These are phyloP conservation scores for Hypomesus transpacificus DNA, from an alignment of 2,113 vertebrate species.

Conservation along the genomic window DNA sequence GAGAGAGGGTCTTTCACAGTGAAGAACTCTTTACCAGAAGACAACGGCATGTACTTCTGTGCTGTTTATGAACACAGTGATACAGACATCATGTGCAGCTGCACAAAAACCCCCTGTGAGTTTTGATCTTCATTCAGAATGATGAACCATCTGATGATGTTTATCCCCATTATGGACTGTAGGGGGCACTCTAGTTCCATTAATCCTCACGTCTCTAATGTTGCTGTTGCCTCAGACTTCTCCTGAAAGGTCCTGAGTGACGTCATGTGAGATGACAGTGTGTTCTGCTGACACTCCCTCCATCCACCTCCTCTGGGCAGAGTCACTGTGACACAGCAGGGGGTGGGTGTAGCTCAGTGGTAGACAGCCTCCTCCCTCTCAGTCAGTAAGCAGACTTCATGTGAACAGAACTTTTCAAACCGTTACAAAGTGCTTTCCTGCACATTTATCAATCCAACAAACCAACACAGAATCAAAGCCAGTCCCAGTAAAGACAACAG, in stretches of 20 bases:
- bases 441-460: too few relatives aligned
- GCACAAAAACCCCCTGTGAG: constrained; percentile 32
- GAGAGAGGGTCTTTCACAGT: constrained; percentile 36
- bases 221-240: not conserved
- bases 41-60: constrained; percentile 48
- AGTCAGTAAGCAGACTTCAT: too few relatives aligned
- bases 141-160: not conserved
- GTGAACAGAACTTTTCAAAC: too few relatives aligned
- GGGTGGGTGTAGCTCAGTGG: too few relatives aligned
- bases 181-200: constrained; percentile 8
- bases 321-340: too few relatives aligned
- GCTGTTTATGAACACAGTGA: constrained; percentile 42
- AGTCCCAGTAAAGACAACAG: too few relatives aligned
- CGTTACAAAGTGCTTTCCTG: too few relatives aligned
- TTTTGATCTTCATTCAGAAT: not conserved
- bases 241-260: not conserved
- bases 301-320: too few relatives aligned
- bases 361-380: too few relatives aligned
- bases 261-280: not conserved
- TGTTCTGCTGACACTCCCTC: too few relatives aligned
- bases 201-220: not conserved
- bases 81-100: constrained; percentile 20
- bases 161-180: not conserved
- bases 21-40: constrained; percentile 22
- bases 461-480: too few relatives aligned